Evolutionary conservation across 2,888 invertebrate species (phyloP), one percentile per base, ranked within the genome.

Genomic region (Callinectes sapidus): DNA sequence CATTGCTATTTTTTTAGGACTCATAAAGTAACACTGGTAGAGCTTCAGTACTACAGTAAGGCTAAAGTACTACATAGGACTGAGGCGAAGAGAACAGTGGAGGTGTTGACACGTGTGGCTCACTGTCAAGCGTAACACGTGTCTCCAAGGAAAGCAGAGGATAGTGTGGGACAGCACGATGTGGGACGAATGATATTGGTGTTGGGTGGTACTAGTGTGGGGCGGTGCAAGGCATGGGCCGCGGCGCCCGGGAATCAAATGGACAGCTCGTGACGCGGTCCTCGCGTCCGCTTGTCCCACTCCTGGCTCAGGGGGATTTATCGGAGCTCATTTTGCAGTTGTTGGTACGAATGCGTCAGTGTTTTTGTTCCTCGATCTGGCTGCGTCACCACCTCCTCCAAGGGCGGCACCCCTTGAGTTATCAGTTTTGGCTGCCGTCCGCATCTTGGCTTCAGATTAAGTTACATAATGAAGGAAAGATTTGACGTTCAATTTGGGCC

Each of bases 381-480:
- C 61, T 61, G 61, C 61, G 61, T 28, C 71, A 71, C 71, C 28
- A 28, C 71, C 71, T 71, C 28, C 13, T 28, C 28, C 61, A 23
- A 28, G 28, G 28, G 71, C 71, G n/a, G n/a, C 28, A 28, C n/a
- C 71, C 71, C 28, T n/a, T 28, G 28, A n/a, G n/a, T 71, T 71
- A 71, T 71, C 71, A 28, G 71, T 71, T 28, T 71, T 71, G 71
- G 28, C 71, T 71, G 71, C 71, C 71, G 28, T n/a, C 28, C 71
- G 71, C 71, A 28, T 71, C 71, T 71, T 71, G 71, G 71, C 28
- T 28, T 71, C 28, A 71, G 71, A 13, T 71, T 71, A 71, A 71
- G 71, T 71, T 71, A 71, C 71, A 71, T 71, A 71, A 71, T 81
- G 35, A 16, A 35, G 35, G 81, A 35, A 81, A 81, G 81, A 81